Evolutionary conservation across 2,888 invertebrate genomes (phyloP), one percentile per base, ranked within the genome.

Genomic region (Hydraecia micacea): DNA sequence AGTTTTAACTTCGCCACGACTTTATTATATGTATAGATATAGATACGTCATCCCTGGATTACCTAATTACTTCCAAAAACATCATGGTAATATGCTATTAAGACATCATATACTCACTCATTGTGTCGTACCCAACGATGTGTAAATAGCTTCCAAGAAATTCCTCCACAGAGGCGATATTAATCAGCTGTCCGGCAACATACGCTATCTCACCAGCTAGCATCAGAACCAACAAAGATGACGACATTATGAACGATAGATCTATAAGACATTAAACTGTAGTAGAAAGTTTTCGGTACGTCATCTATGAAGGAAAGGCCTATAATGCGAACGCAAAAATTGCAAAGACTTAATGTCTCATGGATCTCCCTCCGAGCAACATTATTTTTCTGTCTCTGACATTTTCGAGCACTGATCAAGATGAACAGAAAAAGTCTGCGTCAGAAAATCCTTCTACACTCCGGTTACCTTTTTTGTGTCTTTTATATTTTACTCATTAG

Each of bases 61-160:
- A 36, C 15, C 46, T 63, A 78, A 80, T 78, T 52, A 72, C 36
- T 67, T 46, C 52, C 66, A 52, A 49, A 80, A 58, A 67, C 15
- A 18, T 66, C 25, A 78, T 2, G 4, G 62, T 66, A 79, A 83
- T 70, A 68, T 77, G 39, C 21, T 55, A 39, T 62, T 66, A 73
- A 21, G n/a, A 58, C 28, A 60, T 69, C 36, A 8, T 52, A 74
- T 78, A 81, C 93, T 93, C 87, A 95, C 95, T 95, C 93, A 95
- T 93, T 11, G 90, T 91, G 80, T 93, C 95, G 74, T 95, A 95
- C 39, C 95, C 95, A 39, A 93, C 92, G 79, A 95, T 93, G 81
- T 95, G 95, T 81, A 95, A 87, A 77, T 90, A 91, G 63, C 94
- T 91, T 3, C 93, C 91, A 32, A 95, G 91, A 74, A 95, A 93